Evolutionary conservation across 1,140 invertebrate species (phyloP).

Genomic region (Proales similis): DNA sequence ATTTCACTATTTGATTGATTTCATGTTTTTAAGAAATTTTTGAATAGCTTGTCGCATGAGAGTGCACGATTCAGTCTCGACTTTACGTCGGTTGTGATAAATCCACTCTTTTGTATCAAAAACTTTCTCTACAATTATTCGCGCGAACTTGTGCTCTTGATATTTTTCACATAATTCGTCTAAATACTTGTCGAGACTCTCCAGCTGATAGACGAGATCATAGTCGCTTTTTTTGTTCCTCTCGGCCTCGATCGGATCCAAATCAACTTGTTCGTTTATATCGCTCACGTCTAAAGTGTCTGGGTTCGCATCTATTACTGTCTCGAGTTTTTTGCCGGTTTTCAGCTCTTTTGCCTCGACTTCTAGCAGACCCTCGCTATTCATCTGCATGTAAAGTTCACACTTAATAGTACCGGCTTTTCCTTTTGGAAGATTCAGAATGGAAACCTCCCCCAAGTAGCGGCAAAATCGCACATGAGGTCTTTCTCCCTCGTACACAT

Average conservation of each 20-base stretch:
- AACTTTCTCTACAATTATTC: conserved; percentile 5
- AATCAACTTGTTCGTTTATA: conserved; percentile 13
- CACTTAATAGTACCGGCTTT: conserved; percentile 29
- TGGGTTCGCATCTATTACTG: conserved; percentile 26
- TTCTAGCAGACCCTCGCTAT: conserved; percentile 29
- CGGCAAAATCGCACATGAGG: conserved; percentile 36
- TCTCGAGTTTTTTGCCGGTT: background rate
- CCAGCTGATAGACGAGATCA: conserved; percentile 30
- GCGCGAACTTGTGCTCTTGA: conserved; percentile 1
- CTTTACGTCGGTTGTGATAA: conserved; percentile 13
- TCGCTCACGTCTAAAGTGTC: conserved; percentile 17
- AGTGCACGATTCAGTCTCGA: background rate
- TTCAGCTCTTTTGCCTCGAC: conserved; percentile 11
- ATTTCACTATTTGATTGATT: conserved; percentile 8
- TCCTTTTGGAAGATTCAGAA: conserved; percentile 27
- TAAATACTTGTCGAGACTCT: conserved; percentile 19
- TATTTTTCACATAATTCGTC: conserved; percentile 8
- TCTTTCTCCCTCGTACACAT: conserved; percentile 32
- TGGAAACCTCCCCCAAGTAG: conserved; percentile 32
- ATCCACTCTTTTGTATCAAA: conserved; percentile 36
- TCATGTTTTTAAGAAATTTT: conserved; percentile 26
- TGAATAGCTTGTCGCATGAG: conserved; percentile 19
- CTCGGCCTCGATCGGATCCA: conserved; percentile 34
- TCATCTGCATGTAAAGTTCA: conserved; percentile 32
- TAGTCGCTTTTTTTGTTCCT: conserved; percentile 28